A percentile compares a stretch with the other conserved stretches of the same genome.
phyloP scores from a whole-genome alignment of 2,113 vertebrate genomes.

The Tragelaphus strepsiceros region DNA sequence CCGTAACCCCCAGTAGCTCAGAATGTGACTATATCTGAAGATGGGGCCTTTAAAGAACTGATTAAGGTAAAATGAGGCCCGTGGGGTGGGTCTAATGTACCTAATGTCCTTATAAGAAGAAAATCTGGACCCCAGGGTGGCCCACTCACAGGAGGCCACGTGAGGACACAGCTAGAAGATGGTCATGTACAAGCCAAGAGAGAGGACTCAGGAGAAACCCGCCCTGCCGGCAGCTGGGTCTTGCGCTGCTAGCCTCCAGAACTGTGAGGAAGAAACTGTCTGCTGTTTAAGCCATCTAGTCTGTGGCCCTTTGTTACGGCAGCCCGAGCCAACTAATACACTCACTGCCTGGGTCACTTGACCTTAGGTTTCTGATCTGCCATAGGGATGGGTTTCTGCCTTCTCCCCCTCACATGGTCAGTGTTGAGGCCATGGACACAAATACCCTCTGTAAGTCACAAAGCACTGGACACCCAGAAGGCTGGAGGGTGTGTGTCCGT shows the following conservation, averaged over 20 bases:
- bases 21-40: background rate
- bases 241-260: background rate
- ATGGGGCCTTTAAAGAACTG: background rate
- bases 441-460: background rate
- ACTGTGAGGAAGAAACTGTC: rapidly evolving
- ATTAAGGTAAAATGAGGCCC: background rate
- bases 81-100: background rate
- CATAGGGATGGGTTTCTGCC: background rate
- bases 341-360: background rate
- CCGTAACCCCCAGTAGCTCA: too few relatives aligned
- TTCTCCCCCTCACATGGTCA: background rate
- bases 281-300: background rate
- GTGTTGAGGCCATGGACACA: background rate
- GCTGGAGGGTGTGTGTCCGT: rapidly evolving
- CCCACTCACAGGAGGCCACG: background rate
- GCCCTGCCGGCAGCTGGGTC: too few relatives aligned
- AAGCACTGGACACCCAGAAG: background rate
- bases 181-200: background rate
- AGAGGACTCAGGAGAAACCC: background rate
- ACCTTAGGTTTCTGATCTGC: background rate
- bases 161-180: background rate
- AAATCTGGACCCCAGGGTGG: background rate
- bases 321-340: rapidly evolving
- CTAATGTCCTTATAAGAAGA: too few relatives aligned
- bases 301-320: rapidly evolving